A percentile compares a stretch with the other conserved stretches of the same genome.
phyloP scores from a whole-genome alignment of 2,113 vertebrate species.

The Cathartes aura region DNA sequence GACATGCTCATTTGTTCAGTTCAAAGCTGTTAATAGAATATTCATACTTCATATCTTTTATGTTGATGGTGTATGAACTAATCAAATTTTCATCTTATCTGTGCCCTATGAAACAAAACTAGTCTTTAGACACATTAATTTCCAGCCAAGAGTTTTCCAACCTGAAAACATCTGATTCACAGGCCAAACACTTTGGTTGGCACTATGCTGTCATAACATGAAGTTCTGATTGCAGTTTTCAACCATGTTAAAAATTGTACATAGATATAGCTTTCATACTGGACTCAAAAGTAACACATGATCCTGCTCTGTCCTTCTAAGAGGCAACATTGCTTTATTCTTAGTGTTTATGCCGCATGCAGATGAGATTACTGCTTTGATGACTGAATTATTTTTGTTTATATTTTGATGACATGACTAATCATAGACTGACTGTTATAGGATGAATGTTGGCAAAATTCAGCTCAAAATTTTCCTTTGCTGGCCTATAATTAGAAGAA shows the following conservation, averaged over 20 bases:
- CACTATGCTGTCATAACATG: neutral
- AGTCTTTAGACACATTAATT: neutral
- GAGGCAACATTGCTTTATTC: neutral
- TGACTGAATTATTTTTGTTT: conserved; percentile 2
- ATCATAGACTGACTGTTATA: neutral
- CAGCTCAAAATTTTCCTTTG: neutral
- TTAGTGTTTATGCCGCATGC: neutral
- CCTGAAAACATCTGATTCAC: neutral
- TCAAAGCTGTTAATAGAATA: neutral
- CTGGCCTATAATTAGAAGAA: neutral
- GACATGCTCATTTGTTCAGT: neutral
- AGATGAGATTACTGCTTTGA: neutral
- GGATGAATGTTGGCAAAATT: neutral
- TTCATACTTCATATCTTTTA: neutral
- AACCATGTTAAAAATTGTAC: neutral
- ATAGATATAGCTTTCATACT: neutral
- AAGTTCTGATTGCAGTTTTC: neutral
- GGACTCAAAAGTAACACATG: neutral
- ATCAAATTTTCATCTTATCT: neutral
- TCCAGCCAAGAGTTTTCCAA: neutral
- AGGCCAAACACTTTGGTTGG: neutral
- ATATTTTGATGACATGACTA: neutral
- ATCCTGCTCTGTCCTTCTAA: neutral
- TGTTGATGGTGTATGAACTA: neutral
- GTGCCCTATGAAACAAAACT: neutral